These are phyloP conservation scores for Ochropleura leucogaster DNA, from an alignment of 2,888 invertebrate genomes.

Conservation along the genomic window DNA sequence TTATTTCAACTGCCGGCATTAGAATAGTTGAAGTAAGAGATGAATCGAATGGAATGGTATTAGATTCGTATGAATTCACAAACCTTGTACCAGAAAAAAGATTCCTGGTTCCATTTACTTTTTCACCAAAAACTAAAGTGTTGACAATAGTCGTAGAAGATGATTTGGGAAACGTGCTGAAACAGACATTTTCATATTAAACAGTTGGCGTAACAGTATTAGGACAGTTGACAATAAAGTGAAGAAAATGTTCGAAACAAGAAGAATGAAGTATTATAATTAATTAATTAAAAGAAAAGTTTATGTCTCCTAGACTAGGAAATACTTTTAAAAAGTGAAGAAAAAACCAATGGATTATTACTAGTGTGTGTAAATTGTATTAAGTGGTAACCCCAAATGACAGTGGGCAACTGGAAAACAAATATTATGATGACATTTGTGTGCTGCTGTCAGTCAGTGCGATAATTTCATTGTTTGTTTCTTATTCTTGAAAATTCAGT, in stretches of 20 bases:
- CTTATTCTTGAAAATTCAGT: conserved; percentile 16
- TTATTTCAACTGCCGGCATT: conserved; percentile 92
- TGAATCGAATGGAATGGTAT: conserved; percentile 91
- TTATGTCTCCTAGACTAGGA: conserved; percentile 48
- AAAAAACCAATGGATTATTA: conserved; percentile 37
- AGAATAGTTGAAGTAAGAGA: conserved; percentile 92
- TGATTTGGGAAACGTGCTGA: conserved; percentile 92
- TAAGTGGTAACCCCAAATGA: conserved; percentile 67
- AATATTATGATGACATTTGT: conserved; percentile 39
- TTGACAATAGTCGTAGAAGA: conserved; percentile 92
- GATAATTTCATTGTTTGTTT: conserved; percentile 19
- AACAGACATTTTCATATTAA: conserved; percentile 91
- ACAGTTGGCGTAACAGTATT: conserved; percentile 56
- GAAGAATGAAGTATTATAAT: conserved; percentile 46
- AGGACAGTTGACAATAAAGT: conserved; percentile 84
- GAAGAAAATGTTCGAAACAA: conserved; percentile 62
- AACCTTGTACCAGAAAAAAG: conserved; percentile 90
- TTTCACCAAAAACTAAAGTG: conserved; percentile 86
- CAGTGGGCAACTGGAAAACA: conserved; percentile 68
- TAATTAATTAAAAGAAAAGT: conserved; percentile 36
- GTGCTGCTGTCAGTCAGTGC: conserved; percentile 24
- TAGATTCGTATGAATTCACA: conserved; percentile 92
- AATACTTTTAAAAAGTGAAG: conserved; percentile 49
- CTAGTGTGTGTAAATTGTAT: conserved; percentile 58
- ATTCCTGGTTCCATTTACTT: conserved; percentile 90